Conservation (phyloP, 2,113 vertebrate genomes). For the Cricetomys ansorgei region DNA sequence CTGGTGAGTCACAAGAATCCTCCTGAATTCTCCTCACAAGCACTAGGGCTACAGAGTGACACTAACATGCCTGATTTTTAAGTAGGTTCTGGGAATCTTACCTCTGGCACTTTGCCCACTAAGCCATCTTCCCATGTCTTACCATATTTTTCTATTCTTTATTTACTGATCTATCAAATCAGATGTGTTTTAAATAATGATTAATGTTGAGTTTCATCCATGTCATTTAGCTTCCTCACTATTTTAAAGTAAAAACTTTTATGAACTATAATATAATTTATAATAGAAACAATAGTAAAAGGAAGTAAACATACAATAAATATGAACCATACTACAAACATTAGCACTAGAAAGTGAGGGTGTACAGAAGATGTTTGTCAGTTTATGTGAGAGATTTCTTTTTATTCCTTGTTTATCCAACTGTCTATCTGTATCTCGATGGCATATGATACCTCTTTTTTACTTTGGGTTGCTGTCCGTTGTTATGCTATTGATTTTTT, state of each 20-base stretch:
- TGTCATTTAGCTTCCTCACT: neutral
- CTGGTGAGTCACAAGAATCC: neutral
- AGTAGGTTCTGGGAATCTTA: neutral
- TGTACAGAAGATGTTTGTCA: neutral
- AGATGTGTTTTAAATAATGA: neutral
- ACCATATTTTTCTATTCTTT: neutral
- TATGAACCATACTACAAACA: neutral
- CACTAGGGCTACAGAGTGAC: neutral
- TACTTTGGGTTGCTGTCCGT: neutral
- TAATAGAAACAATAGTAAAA: neutral
- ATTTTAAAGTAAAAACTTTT: constrained; percentile 9
- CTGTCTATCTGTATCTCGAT: neutral
- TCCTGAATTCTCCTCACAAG: neutral
- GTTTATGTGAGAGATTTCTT: neutral
- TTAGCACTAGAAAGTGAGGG: neutral
- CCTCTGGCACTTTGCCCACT: neutral
- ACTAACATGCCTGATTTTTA: neutral
- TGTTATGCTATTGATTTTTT: neutral
- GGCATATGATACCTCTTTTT: neutral
- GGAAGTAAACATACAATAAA: neutral
- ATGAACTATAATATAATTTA: neutral
- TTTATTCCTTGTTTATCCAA: neutral
- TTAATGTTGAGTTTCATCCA: neutral
- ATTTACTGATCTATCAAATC: neutral
- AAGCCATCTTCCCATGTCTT: neutral